phyloP scores from a whole-genome alignment of 1,140 invertebrate genomes.

The Drosophila virilis region DNA sequence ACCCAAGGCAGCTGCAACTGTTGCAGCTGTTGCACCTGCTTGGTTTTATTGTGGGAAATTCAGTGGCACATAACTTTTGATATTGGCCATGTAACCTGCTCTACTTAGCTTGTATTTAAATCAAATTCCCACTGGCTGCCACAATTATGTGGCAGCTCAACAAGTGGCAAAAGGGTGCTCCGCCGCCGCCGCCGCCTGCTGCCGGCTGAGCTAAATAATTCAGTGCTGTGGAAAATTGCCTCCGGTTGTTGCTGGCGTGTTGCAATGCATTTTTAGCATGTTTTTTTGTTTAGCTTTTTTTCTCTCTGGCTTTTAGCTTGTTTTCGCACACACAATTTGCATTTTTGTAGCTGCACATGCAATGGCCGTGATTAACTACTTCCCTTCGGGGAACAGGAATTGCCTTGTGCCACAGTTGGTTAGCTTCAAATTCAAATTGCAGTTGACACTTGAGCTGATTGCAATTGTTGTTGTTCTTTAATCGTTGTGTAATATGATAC shows the following conservation, averaged over 20 bases:
- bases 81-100: conserved; percentile 51
- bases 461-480: conserved; percentile 10
- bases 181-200: neutral
- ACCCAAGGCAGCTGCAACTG: conserved; percentile 7
- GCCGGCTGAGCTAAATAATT: conserved; percentile 27
- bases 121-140: conserved; percentile 62
- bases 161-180: conserved; percentile 55
- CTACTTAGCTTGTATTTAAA: conserved; percentile 50
- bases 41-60: conserved; percentile 42
- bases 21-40: conserved; percentile 17
- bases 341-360: conserved; percentile 65
- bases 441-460: conserved; percentile 41
- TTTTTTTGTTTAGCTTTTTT: conserved; percentile 31
- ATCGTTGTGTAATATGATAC: conserved; percentile 26
- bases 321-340: conserved; percentile 52
- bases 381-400: conserved; percentile 47
- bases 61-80: conserved; percentile 45
- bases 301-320: conserved; percentile 16
- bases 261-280: conserved; percentile 55
- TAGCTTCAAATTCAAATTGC: conserved; percentile 18
- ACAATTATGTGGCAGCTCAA: conserved; percentile 67
- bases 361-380: conserved; percentile 68
- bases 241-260: conserved; percentile 56
- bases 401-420: conserved; percentile 23
- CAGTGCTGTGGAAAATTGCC: conserved; percentile 71